A percentile compares a stretch with the other conserved stretches of the same genome.
These are phyloP conservation scores for Orycteropus afer DNA, from an alignment of 2,113 vertebrate species.

Conservation along the genomic window DNA sequence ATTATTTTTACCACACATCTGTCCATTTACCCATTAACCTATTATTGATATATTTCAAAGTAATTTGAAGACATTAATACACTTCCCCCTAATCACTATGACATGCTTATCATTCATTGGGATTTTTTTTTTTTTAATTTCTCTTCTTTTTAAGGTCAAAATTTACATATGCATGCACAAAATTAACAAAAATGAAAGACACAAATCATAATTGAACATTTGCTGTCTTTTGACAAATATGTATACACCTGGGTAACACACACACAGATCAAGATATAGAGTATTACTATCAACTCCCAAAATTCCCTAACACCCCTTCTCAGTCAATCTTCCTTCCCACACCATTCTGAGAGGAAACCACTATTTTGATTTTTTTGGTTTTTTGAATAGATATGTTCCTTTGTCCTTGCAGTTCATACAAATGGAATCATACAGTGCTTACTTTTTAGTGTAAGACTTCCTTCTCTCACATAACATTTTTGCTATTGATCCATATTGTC, in stretches of 20 bases:
- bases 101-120: not conserved
- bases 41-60: not conserved
- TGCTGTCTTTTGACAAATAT: not conserved
- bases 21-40: not conserved
- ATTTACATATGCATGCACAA: not conserved
- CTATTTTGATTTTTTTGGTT: not conserved
- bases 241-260: not conserved
- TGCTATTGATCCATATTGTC: not conserved
- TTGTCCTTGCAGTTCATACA: not conserved
- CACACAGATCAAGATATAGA: not conserved
- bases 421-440: not conserved
- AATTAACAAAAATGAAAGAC: not conserved
- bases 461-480: not conserved
- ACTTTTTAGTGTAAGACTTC: not conserved
- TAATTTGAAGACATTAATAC: not conserved
- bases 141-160: not conserved
- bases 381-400: not conserved
- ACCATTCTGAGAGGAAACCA: not conserved
- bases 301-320: not conserved
- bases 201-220: not conserved
- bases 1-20: not conserved
- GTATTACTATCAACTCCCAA: not conserved
- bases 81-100: not conserved
- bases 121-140: not conserved
- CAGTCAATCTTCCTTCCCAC: not conserved